Evolutionary conservation across 2,113 vertebrate genomes (phyloP).

Genomic region (Paedocypris sp.): DNA sequence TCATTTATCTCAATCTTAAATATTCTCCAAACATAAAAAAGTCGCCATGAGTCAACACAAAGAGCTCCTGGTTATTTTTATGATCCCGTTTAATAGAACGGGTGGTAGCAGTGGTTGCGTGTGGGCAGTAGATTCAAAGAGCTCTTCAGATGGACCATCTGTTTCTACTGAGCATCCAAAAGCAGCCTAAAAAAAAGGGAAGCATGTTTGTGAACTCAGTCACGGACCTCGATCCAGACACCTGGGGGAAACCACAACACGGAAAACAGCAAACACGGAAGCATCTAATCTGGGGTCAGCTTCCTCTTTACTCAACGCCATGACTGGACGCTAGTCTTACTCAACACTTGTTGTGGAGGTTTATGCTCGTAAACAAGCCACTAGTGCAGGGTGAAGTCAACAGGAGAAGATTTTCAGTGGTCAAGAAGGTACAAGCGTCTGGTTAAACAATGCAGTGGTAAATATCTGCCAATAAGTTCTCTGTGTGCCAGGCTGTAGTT

Average conservation of each 20-base stretch:
- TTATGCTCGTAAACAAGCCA: not conserved
- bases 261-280: conserved; percentile 18
- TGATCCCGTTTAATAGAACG: conserved; percentile 18
- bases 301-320: not conserved
- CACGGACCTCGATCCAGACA: conserved; percentile 13
- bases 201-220: conserved; percentile 35
- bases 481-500: not conserved
- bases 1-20: not conserved
- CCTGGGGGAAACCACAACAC: conserved; percentile 18
- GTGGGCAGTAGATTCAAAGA: conserved; percentile 19
- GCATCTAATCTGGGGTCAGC: conserved; percentile 21
- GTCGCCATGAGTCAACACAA: conserved; percentile 11
- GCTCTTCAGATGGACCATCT: conserved; percentile 30
- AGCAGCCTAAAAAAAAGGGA: not conserved
- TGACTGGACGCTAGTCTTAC: not conserved
- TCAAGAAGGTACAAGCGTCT: not conserved
- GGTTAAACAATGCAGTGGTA: not conserved
- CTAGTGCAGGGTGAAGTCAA: not conserved
- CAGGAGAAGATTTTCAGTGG: not conserved
- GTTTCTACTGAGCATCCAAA: conserved; percentile 17
- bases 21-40: not conserved
- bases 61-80: conserved; percentile 11
- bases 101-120: conserved; percentile 1
- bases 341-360: not conserved
- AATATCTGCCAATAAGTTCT: conserved; percentile 13